Percentiles rank a stretch among this genome's conserved stretches.
Evolutionary conservation across 1,140 invertebrate species (phyloP).

Genomic region (Sesamia nonagrioides): DNA sequence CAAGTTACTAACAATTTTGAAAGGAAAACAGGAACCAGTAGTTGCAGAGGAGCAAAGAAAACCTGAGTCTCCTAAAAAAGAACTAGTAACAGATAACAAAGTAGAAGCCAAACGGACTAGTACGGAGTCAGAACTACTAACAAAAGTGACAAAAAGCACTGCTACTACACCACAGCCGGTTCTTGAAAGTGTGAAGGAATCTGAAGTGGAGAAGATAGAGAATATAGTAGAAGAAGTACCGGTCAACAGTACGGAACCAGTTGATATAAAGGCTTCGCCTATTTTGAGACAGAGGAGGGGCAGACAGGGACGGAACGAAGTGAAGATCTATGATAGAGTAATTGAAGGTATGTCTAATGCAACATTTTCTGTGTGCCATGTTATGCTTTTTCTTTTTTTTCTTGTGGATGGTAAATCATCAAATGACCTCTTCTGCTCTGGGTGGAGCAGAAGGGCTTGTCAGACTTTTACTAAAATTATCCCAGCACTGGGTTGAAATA

Average conservation of each 20-base stretch:
- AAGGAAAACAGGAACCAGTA: conserved; percentile 52
- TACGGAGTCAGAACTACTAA: conserved; percentile 40
- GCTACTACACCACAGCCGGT: background rate
- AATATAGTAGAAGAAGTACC: conserved; percentile 62
- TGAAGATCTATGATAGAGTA: conserved; percentile 86
- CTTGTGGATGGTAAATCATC: too few relatives aligned
- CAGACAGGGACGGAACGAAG: conserved; percentile 79
- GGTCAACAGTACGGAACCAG: conserved; percentile 60
- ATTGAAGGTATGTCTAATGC: conserved; percentile 75
- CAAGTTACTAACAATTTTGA: conserved; percentile 73
- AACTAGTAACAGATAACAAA: conserved; percentile 36
- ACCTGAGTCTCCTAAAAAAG: conserved; percentile 48
- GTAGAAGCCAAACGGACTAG: conserved; percentile 39
- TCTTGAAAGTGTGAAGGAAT: conserved; percentile 37
- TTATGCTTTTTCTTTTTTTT: too few relatives aligned
- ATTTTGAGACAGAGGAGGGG: conserved; percentile 75
- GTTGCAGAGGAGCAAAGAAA: conserved; percentile 52
- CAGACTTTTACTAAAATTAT: too few relatives aligned
- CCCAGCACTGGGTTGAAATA: too few relatives aligned
- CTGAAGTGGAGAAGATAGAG: conserved; percentile 53
- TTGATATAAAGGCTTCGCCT: conserved; percentile 73
- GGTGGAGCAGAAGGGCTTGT: too few relatives aligned
- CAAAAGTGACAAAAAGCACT: background rate
- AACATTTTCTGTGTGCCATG: too few relatives aligned
- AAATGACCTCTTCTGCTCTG: too few relatives aligned